A percentile compares a stretch with the other conserved stretches of the same genome.
Evolutionary conservation across 2,113 vertebrate genomes (phyloP).

Genomic region (cat (Felis catus)): F.catus_Fca126_mat1.0 CM031418.1:49338001-49338500

Average conservation of each 20-base stretch:
- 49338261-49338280: neutral
- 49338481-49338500: neutral
- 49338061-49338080: neutral
- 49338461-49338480: neutral
- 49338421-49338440: neutral
- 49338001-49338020: neutral
- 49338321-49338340: neutral
- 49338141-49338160: too few species aligned
- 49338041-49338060: neutral
- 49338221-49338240: neutral
- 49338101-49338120: neutral
- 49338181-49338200: neutral
- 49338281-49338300: neutral
- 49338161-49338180: neutral
- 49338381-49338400: neutral
- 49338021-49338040: neutral
- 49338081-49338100: neutral
- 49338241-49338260: neutral
- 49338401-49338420: neutral
- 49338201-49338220: neutral
- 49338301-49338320: neutral
- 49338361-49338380: neutral
- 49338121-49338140: neutral
- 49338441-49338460: neutral
- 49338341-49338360: neutral